Base-by-base conservation (phyloP, 35 echinoderm and acorn worm species). In the Apostichopus japonicus region DNA sequence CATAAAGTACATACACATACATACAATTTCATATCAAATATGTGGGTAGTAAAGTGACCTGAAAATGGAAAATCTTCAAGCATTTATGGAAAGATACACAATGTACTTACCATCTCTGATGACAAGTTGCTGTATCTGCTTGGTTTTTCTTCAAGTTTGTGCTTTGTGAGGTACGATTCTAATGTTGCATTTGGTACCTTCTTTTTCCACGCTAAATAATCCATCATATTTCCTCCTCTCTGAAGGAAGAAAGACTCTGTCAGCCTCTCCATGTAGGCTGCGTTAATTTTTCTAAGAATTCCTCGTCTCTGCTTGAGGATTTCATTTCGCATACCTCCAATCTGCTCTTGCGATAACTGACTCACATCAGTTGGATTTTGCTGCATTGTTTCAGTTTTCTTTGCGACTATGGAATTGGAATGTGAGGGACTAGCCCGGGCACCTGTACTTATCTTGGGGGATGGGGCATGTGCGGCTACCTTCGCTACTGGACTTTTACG, bases 221-320 rank as follows among this genome's bases (percentile, higher is more conserved):
- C 97, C 97, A 99, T 99, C 97, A 99, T 99, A 86, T 99, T 99
- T 55, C 94, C 76, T 57, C 94, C 93, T 79, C 94, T 90, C 83
- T 99, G 95, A 7, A 99, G 89, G 92, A 99, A 99, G 88, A 95
- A 99, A 86, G 94, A 76, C 89, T 99, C 97, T 54, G 92, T 96
- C 79, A 99, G 79, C 90, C 92, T 99, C 22, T 99, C 97, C 67
- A 90, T 93, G 90, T 99, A 96, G 24, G 91, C 84, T 51, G 94
- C 94, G 93, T 99, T 94, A 6, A 99, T 80, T 91, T 94, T 92
- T 72, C 92, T 86, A 22, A 99, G 77, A 62, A 92, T 90, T 87
- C 89, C 90, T 57, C 93, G 82, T 78, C 93, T 93, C 23, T 96
- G 93, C 79, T 94, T 80, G 67, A 96, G 93, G 83, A 96, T 92